Base-by-base conservation (phyloP, 2,888 invertebrate species). In the Hecatera dysodea region DNA sequence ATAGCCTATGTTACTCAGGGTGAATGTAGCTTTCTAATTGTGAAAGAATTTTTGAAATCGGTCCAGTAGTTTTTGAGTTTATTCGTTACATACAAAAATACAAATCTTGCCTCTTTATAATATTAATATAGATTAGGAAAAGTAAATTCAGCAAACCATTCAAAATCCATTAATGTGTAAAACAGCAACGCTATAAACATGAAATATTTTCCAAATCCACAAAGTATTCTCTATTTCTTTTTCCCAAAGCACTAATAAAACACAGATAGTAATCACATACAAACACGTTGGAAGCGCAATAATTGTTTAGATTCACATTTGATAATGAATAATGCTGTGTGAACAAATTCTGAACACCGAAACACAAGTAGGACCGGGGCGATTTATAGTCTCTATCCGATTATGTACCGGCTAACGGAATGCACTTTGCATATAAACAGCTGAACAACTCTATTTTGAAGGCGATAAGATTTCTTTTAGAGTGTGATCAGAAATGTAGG, bases 301-400 rank as follows among this genome's bases (percentile, higher is more conserved):
- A 87, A 89, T 87, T 87, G 85, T 87, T 87, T 83, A 90, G 88
- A 87, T 89, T 80, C 84, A 83, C 82, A 82, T 82, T 83, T 81
- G 88, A 90, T 90, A 91, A 90, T 88, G 87, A 87, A 87, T 78
- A 78, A 86, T 86, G 80, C 85, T 91, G 91, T 93, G 94, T 91
- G 92, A 94, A 93, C 91, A 85, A 81, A 87, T 86, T 88, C 87
- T 88, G 85, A 89, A 89, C 87, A 86, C 85, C 85, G 67, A 84
- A 87, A 92, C 90, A 90, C 89, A 87, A 87, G 90, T 83, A 80
- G 80, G 55, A 70, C 60, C 70, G 79, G 59, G 42, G 66, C 80
- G 87, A 93, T 93, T 92, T 92, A 93, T 90, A 65, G 78, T 87
- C 78, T 82, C 85, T 89, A 91, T 89, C 91, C 89, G 90, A 90